Evolutionary conservation across 2,797 vertebrate genomes (phyloP), one percentile per base, ranked within the genome.

Genomic region (Squalus acanthias): DNA sequence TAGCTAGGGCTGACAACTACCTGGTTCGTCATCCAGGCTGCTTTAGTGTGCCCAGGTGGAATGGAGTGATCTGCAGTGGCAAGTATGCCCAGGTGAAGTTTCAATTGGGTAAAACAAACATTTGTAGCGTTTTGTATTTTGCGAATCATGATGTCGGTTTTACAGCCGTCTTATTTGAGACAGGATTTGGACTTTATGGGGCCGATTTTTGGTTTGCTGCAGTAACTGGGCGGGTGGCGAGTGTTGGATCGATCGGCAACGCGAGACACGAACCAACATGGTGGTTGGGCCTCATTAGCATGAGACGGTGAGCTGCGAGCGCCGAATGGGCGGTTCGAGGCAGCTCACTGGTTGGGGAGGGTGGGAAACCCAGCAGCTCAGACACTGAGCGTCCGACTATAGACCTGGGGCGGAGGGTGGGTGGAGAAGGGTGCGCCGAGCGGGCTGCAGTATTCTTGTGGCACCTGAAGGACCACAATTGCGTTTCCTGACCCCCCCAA

Each of bases 1-100:
- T 97, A 6, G 97, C 97, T 63, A 97, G 97, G 96, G 97, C 96
- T 0, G 97, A 97, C 96, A 97, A 96, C 69, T 97, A 96, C 96
- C 96, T 97, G 96, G 96, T 98, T 95, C 96, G 9, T 2, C 97
- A 97, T 24, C 96, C 97, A 0, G 87, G 97, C 10, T 97, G 97
- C 96, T 97, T 97, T 9, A 9, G 95, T 15, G 96, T 97, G 3
- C 97, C 97, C 0, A 9, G 29, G 94, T 97, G 98, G 97, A 97
- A 97, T 0, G 97, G 97, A 20, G n/a, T 96, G 24, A 96, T 97
- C 9, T 97, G 97, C 9, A 72, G 96, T 0, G 97, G 97, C 76
- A 97, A 96, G 60, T 97, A 97, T 0, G 10, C 97, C 70, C 97
- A 98, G 97, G 97, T 97, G 96, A 96, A 57, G 67, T 57, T 53